Base-by-base conservation (phyloP, 2,797 vertebrate species). In the Loriculus beryllinus region DNA sequence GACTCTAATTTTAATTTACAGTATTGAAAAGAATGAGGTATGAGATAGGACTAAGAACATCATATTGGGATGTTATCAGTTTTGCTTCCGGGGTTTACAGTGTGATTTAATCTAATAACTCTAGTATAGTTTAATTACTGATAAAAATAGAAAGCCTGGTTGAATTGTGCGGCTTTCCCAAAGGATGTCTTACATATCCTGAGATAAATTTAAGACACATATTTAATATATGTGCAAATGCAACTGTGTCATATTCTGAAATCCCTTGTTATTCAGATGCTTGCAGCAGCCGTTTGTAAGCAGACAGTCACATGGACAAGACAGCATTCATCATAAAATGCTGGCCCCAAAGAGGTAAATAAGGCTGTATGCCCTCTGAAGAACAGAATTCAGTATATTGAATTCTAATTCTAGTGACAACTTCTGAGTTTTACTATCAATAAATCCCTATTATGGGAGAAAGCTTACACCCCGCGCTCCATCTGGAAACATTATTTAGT, bases 61-160 rank as follows among this genome's bases (percentile, higher is more conserved):
- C 64, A 82, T 93, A 79, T 52, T 82, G 57, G 86, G 81, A 80
- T 86, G 77, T 85, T 86, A 80, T 71, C 64, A 96, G 62, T 93
- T 93, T 96, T 95, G 90, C 90, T 96, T 94, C 94, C 9, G 14
- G 74, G 75, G 80, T 84, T 95, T 93, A 91, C 45, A 59, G 71
- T 54, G 77, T 88, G 63, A 72, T 86, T 93, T 91, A 88, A 42
- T 79, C 86, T 93, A 91, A 90, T 88, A 94, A 91, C 48, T 83
- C 82, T 45, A 86, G 75, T 72, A 67, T 49, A 83, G 82, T 96
- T 95, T 95, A 97, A 95, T 97, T 96, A 94, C 90, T 79, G 75
- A 86, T 82, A 82, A 95, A 97, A 95, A 94, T 87, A 97, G 96
- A 95, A 94, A 79, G 13, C 37, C 31, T 29, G 20, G 63, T 69